Conservation (phyloP, 2,797 vertebrate genomes). For the Chelon labrosus region DNA sequence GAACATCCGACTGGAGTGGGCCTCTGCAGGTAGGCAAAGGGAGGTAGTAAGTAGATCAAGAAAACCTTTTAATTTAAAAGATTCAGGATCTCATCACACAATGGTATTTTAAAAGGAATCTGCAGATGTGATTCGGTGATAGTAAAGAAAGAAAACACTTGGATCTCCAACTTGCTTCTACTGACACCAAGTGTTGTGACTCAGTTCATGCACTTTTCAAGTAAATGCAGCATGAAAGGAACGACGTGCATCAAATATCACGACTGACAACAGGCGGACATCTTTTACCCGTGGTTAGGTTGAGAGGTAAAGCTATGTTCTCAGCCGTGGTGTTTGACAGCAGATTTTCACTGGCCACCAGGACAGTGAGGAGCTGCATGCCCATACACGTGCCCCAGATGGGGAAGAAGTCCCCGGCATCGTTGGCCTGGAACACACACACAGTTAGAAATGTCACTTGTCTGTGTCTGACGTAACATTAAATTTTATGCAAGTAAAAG, state of each 20-base stretch:
- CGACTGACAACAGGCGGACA: too few relatives aligned
- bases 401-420: constrained; percentile 85
- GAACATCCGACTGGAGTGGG: constrained; percentile 82
- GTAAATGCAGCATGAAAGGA: background rate
- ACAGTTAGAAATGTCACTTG: background rate
- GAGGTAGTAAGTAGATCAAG: too few relatives aligned
- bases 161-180: constrained; percentile 27
- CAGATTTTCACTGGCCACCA: constrained; percentile 83
- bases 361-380: constrained; percentile 85
- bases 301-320: constrained; percentile 84
- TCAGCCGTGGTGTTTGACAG: constrained; percentile 75
- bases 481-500: background rate
- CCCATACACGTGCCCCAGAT: constrained; percentile 90
- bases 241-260: too few relatives aligned
- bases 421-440: constrained; percentile 81
- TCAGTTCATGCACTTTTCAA: constrained; percentile 9
- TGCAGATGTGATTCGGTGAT: background rate
- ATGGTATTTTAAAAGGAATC: background rate
- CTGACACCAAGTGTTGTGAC: constrained; percentile 64
- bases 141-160: background rate
- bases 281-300: constrained; percentile 78
- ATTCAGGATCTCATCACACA: background rate
- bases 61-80: background rate
- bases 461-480: background rate
- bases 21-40: constrained; percentile 68